Conservation (phyloP, 2,113 vertebrate genomes). For the Gasterosteus nipponicus region DNA sequence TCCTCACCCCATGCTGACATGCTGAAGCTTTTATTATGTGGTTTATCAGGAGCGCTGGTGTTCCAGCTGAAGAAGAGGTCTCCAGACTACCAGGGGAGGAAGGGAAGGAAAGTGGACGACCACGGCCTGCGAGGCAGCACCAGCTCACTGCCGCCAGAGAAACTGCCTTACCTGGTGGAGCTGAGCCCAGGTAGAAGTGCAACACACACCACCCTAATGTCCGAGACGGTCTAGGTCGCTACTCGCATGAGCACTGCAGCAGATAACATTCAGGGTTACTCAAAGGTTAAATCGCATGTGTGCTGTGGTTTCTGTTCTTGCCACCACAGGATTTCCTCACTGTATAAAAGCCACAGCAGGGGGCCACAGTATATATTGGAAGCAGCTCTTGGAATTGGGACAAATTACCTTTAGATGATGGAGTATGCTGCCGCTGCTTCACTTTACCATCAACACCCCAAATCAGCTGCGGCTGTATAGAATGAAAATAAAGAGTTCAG, state of each 20-base stretch:
- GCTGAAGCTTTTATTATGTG: neutral
- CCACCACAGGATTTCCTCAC: slow-evolving; percentile 27
- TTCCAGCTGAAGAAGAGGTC: slow-evolving; percentile 96
- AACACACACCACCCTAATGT: neutral
- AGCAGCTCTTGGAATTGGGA: neutral
- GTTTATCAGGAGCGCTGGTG: slow-evolving; percentile 85
- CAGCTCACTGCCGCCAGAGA: slow-evolving; percentile 87
- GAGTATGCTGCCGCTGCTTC: neutral
- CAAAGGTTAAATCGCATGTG: slow-evolving; percentile 21
- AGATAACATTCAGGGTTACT: neutral
- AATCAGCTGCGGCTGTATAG: too few species aligned
- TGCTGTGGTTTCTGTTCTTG: slow-evolving; percentile 31
- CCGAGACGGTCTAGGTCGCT: neutral
- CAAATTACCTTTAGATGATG: neutral
- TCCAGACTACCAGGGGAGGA: slow-evolving; percentile 88
- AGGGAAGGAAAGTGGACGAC: slow-evolving; percentile 87
- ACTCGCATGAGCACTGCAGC: neutral
- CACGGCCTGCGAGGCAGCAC: slow-evolving; percentile 76
- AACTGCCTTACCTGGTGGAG: slow-evolving; percentile 96
- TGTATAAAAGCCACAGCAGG: neutral
- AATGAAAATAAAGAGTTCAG: neutral
- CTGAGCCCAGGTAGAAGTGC: slow-evolving; percentile 82
- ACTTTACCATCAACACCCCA: neutral
- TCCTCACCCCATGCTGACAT: too few species aligned
- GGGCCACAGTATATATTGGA: slow-evolving; percentile 2